Conservation (phyloP, 1,140 invertebrate genomes). For the Drosophila lacteicornis region DNA sequence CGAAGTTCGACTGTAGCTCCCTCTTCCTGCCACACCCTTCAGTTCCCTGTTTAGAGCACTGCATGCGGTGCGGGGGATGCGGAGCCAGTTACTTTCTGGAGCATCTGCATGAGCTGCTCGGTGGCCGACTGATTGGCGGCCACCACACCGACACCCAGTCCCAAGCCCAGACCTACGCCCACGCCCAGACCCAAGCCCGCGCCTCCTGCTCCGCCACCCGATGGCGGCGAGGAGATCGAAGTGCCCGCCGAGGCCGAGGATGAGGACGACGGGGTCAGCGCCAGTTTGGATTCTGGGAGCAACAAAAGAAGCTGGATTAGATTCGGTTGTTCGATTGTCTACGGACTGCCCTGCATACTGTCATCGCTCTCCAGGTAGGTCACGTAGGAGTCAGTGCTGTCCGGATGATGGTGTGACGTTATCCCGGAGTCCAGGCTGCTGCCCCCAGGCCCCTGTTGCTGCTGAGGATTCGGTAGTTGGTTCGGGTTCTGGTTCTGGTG, state of each 20-base stretch:
- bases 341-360: conserved; percentile 89
- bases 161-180: conserved; percentile 39
- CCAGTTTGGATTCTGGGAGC: conserved; percentile 84
- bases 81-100: conserved; percentile 80
- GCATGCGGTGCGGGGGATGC: conserved; percentile 61
- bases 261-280: conserved; percentile 80
- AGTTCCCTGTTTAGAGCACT: conserved; percentile 55
- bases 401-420: conserved; percentile 88
- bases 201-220: conserved; percentile 49
- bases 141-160: conserved; percentile 47
- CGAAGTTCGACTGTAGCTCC: conserved; percentile 31
- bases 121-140: conserved; percentile 75
- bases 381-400: conserved; percentile 94
- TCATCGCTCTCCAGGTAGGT: conserved; percentile 95
- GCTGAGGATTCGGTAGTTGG: conserved; percentile 33
- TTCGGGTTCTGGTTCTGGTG: conserved; percentile 61
- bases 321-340: conserved; percentile 85
- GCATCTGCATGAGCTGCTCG: conserved; percentile 83
- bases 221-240: conserved; percentile 80
- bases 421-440: conserved; percentile 85
- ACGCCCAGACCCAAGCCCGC: conserved; percentile 43
- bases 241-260: conserved; percentile 77
- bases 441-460: conserved; percentile 70
- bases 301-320: conserved; percentile 85
- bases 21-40: conserved; percentile 8